Evolutionary conservation across 2,113 vertebrate species (phyloP).

Genomic region (Neolamprologus sp.): DNA sequence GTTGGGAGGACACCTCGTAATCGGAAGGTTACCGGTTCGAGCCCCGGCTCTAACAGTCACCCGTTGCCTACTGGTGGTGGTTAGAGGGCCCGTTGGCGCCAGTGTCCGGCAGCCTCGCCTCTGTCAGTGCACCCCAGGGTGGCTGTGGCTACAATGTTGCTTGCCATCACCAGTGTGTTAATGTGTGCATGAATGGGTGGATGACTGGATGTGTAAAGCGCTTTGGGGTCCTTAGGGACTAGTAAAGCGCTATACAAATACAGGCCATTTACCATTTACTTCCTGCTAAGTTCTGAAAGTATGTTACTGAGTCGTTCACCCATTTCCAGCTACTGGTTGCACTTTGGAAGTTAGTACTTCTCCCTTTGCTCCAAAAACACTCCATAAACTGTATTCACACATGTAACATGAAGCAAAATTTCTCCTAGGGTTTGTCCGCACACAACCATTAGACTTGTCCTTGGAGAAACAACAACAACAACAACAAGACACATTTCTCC

Average conservation of each 20-base stretch:
- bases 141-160: background rate
- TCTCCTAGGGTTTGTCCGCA: background rate
- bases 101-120: background rate
- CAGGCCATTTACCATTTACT: background rate
- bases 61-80: background rate
- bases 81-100: accelerated
- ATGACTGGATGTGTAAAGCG: background rate
- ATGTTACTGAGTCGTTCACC: background rate
- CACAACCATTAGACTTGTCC: background rate
- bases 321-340: background rate
- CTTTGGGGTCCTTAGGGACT: background rate
- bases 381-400: background rate
- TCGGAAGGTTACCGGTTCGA: background rate
- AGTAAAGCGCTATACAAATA: background rate
- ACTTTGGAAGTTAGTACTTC: background rate
- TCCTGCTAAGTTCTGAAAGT: background rate
- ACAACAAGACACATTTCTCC: background rate
- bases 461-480: background rate
- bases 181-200: background rate
- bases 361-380: background rate
- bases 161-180: background rate
- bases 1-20: background rate
- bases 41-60: background rate
- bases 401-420: background rate
- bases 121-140: background rate